A percentile compares a stretch with the other conserved stretches of the same genome.
phyloP scores from a whole-genome alignment of 2,797 vertebrate genomes.

The Hyperoplus immaculatus region DNA sequence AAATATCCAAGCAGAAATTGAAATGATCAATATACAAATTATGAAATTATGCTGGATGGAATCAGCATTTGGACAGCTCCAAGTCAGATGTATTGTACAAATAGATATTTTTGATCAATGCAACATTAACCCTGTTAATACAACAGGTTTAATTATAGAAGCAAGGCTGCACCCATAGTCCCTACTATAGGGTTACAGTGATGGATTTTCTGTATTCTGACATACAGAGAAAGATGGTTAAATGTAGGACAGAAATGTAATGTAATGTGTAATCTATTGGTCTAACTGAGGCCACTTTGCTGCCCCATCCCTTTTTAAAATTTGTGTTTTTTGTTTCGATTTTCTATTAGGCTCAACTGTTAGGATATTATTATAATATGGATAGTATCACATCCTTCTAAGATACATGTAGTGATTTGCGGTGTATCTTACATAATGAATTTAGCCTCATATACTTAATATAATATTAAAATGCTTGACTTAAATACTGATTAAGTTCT shows the following conservation, averaged over 20 bases:
- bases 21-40: not conserved
- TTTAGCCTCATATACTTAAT: not conserved
- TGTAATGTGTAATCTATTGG: not conserved
- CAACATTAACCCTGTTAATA: not conserved
- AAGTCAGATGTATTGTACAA: not conserved
- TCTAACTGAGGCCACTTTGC: not conserved
- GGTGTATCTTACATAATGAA: not conserved
- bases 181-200: not conserved
- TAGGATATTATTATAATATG: not conserved
- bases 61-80: slow-evolving; percentile 34
- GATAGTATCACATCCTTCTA: not conserved
- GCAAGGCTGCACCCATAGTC: not conserved
- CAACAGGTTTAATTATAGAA: not conserved
- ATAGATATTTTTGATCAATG: not conserved
- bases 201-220: not conserved
- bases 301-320: not conserved
- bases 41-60: not conserved
- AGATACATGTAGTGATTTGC: not conserved
- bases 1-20: not conserved
- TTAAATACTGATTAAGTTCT: not conserved
- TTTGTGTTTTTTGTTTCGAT: too few relatives aligned
- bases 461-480: not conserved
- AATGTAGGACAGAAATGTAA: not conserved
- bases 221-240: not conserved
- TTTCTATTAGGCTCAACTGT: too few relatives aligned